A percentile compares a stretch with the other conserved stretches of the same genome.
Conservation (phyloP, 2,113 vertebrate species). For the Nipponia nippon region DNA sequence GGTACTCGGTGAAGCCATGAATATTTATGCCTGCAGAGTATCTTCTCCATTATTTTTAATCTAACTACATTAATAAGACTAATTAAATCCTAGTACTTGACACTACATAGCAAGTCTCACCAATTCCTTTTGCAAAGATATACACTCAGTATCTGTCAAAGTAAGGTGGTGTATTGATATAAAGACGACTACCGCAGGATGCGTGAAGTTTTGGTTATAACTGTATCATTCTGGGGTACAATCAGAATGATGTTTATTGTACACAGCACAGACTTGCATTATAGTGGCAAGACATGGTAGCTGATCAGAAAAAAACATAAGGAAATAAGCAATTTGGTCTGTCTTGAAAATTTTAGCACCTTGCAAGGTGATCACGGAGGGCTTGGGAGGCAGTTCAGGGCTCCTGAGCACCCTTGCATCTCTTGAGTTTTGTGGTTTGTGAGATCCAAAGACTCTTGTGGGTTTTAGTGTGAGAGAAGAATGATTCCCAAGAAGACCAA, state of each 20-base stretch:
- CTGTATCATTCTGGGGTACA: too few relatives aligned
- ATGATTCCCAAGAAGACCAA: background rate
- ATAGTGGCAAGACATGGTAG: accelerated
- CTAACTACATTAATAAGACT: background rate
- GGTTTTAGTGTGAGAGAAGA: background rate
- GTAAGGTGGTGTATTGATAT: background rate
- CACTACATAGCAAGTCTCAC: background rate
- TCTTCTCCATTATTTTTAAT: background rate
- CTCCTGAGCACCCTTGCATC: background rate
- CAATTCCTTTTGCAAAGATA: background rate
- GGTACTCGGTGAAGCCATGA: background rate
- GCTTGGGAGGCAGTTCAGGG: background rate
- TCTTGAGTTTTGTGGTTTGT: background rate
- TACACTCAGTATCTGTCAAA: background rate
- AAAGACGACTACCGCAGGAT: background rate
- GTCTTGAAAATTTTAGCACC: background rate
- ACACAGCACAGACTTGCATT: background rate
- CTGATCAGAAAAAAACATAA: background rate
- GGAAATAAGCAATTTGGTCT: background rate
- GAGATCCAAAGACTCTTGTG: background rate
- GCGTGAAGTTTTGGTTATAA: background rate
- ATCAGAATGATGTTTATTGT: accelerated
- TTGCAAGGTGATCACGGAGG: background rate
- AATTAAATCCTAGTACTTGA: background rate
- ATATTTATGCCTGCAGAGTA: background rate